A percentile compares a stretch with the other conserved stretches of the same genome.
phyloP scores from a whole-genome alignment of 37 sponge, comb jelly and placozoan genomes.

The Bolinopsis microptera region DNA sequence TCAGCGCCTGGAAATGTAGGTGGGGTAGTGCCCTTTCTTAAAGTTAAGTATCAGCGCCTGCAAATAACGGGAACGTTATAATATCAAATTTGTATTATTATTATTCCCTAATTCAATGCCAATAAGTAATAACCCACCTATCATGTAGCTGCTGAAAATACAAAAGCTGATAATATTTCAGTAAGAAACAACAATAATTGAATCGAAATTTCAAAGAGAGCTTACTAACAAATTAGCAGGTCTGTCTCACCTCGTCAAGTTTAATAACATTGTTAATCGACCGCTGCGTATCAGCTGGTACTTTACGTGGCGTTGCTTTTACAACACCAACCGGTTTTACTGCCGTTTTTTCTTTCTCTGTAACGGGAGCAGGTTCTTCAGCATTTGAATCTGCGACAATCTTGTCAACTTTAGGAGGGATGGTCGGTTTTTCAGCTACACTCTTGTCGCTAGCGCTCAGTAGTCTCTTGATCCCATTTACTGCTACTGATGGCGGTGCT shows the following conservation, averaged over 20 bases:
- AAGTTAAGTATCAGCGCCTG: too few species aligned
- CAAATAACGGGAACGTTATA: too few species aligned
- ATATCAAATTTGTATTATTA: too few species aligned
- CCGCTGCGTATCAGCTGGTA: background rate
- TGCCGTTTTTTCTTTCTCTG: background rate
- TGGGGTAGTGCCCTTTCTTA: too few species aligned
- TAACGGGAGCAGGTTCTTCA: background rate
- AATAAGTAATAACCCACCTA: too few species aligned
- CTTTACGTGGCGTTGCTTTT: background rate
- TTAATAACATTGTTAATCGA: background rate
- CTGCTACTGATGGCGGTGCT: background rate
- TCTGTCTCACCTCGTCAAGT: background rate
- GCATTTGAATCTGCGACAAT: background rate
- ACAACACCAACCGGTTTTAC: slow-evolving; percentile 49
- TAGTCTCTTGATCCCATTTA: background rate
- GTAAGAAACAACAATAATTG: too few species aligned
- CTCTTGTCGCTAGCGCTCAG: background rate
- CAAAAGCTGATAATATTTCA: too few species aligned
- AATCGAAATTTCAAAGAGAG: too few species aligned
- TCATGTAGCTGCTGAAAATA: too few species aligned
- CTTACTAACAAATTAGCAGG: too few species aligned
- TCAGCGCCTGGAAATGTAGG: too few species aligned
- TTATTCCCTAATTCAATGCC: too few species aligned
- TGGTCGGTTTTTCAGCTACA: background rate
- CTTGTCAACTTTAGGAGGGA: background rate